Percentiles rank a stretch among this genome's conserved stretches.
phyloP scores from a whole-genome alignment of 2,797 vertebrate genomes.

The Platalea minor region DNA sequence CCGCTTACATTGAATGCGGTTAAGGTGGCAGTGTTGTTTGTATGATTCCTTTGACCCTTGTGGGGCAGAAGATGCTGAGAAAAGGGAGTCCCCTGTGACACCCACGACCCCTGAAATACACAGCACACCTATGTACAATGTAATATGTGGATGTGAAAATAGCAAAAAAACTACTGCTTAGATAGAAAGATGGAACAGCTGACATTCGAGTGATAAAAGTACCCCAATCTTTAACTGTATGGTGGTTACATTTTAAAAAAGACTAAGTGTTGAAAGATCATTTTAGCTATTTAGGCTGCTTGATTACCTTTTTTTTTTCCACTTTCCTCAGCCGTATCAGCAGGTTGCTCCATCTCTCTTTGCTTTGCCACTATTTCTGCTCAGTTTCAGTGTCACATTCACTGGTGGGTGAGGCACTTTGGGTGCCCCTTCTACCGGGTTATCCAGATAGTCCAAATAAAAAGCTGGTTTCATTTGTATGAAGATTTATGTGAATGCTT shows the following conservation, averaged over 20 bases:
- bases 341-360: background rate
- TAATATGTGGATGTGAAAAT: background rate
- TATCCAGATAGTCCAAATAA: background rate
- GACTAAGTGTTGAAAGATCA: background rate
- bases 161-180: background rate
- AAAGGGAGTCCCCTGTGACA: background rate
- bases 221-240: background rate
- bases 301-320: background rate
- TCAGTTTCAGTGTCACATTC: background rate
- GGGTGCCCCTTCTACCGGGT: background rate
- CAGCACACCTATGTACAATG: too few relatives aligned
- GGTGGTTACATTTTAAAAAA: background rate
- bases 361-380: background rate
- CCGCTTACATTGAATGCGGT: accelerated
- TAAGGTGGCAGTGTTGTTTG: background rate
- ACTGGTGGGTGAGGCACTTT: background rate
- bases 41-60: background rate
- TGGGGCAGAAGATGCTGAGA: background rate
- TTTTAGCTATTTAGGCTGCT: background rate
- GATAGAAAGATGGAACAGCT: background rate
- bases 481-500: background rate
- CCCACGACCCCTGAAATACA: accelerated
- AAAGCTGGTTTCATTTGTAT: background rate
- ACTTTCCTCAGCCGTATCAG: background rate
- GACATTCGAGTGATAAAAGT: background rate